phyloP scores from a whole-genome alignment of 2,888 invertebrate species.

The Encarsia formosa region DNA sequence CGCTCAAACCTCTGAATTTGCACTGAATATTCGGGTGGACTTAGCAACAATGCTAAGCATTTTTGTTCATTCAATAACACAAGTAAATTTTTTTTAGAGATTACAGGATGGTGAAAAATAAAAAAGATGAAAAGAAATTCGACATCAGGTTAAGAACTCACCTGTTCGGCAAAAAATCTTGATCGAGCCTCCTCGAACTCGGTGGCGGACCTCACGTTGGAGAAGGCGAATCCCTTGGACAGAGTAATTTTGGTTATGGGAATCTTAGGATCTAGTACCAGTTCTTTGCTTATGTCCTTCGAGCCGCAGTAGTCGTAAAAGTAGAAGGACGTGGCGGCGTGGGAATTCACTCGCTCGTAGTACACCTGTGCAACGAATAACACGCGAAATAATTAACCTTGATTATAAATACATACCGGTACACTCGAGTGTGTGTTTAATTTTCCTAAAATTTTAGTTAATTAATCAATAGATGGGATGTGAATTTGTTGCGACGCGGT shows the following conservation, averaged over 20 bases:
- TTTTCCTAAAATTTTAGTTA: too few species aligned
- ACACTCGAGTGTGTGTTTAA: too few species aligned
- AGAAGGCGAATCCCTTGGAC: constrained; percentile 77
- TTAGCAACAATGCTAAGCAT: too few species aligned
- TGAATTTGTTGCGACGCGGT: too few species aligned
- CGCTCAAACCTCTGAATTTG: neutral
- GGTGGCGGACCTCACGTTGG: constrained; percentile 71
- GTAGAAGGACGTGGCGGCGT: constrained; percentile 73
- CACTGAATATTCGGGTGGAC: neutral
- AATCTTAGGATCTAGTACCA: constrained; percentile 63
- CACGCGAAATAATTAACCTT: too few species aligned
- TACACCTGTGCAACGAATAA: constrained; percentile 62
- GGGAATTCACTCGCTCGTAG: constrained; percentile 77
- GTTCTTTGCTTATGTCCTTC: constrained; percentile 68
- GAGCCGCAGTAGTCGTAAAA: constrained; percentile 74
- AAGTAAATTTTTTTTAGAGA: too few species aligned
- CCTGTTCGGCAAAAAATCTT: constrained; percentile 72
- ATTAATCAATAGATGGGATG: too few species aligned
- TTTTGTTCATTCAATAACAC: too few species aligned
- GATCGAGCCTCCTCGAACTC: constrained; percentile 80
- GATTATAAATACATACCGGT: too few species aligned
- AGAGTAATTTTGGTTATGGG: constrained; percentile 75
- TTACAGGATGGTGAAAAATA: neutral
- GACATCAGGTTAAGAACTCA: constrained; percentile 9
- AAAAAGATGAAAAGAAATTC: neutral